phyloP scores from a whole-genome alignment of 2,113 vertebrate genomes.

The Pedetes capensis region DNA sequence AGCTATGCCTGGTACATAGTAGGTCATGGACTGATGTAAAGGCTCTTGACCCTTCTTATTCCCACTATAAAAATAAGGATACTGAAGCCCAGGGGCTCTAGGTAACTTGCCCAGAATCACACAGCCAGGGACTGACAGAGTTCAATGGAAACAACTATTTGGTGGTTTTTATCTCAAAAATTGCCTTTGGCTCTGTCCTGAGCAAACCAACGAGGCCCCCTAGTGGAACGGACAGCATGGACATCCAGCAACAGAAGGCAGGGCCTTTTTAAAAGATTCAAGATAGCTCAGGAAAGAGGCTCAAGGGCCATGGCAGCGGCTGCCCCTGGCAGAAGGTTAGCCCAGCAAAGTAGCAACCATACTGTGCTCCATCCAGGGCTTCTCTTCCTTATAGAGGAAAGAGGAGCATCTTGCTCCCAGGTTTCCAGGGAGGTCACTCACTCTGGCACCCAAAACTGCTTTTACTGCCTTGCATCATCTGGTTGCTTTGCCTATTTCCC shows the following conservation, averaged over 20 bases:
- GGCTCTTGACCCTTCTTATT: background rate
- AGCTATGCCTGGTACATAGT: background rate
- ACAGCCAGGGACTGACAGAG: background rate
- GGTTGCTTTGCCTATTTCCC: background rate
- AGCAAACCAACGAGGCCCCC: constrained; percentile 72
- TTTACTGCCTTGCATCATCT: background rate
- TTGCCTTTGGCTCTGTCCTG: constrained; percentile 52
- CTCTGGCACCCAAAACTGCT: background rate
- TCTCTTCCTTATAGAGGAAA: background rate
- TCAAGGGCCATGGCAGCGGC: background rate
- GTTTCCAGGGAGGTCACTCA: background rate
- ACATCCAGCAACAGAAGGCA: background rate
- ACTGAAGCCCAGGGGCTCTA: background rate
- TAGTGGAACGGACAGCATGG: constrained; percentile 61
- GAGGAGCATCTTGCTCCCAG: background rate
- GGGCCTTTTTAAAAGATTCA: no score
- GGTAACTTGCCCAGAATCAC: background rate
- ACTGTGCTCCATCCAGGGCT: background rate
- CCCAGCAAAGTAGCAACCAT: no score
- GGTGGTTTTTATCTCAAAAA: background rate
- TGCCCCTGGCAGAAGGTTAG: background rate
- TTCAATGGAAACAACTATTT: background rate
- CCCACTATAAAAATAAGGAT: background rate
- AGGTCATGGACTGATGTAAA: background rate
- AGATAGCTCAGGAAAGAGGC: background rate